phyloP scores from a whole-genome alignment of 2,888 invertebrate species.

The Meandrusa payeni region DNA sequence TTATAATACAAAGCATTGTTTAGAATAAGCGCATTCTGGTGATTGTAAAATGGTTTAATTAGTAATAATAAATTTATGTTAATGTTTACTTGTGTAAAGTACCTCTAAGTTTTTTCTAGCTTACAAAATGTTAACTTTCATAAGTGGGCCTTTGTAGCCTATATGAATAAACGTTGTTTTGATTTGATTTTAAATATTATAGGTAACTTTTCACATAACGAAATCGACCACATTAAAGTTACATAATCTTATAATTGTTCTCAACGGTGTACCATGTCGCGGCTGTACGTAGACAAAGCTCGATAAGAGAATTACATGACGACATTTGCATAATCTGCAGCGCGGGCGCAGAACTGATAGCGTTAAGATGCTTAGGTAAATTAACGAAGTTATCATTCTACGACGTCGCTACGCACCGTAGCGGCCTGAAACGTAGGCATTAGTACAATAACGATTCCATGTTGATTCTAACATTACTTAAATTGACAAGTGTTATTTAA shows the following conservation, averaged over 20 bases:
- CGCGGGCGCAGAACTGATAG: slow-evolving; percentile 72
- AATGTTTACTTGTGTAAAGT: too few relatives aligned
- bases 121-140: too few relatives aligned
- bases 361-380: slow-evolving; percentile 77
- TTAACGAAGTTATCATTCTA: slow-evolving; percentile 54
- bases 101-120: too few relatives aligned
- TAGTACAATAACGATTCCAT: slow-evolving; percentile 34
- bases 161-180: too few relatives aligned
- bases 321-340: slow-evolving; percentile 70
- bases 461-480: too few relatives aligned
- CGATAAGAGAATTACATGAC: slow-evolving; percentile 73
- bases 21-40: too few relatives aligned
- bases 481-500: too few relatives aligned
- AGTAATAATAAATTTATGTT: too few relatives aligned
- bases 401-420: slow-evolving; percentile 39
- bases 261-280: slow-evolving; percentile 17
- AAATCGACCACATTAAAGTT: slow-evolving; percentile 1
- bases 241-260: slow-evolving; percentile 11
- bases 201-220: slow-evolving; percentile 35
- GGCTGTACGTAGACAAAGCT: slow-evolving; percentile 61
- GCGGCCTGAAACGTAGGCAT: slow-evolving; percentile 31
- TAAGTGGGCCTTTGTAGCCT: too few relatives aligned
- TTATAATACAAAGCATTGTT: too few relatives aligned
- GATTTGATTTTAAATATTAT: too few relatives aligned
- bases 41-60: too few relatives aligned